phyloP scores from a whole-genome alignment of 2,113 vertebrate species.

The Excalfactoria chinensis region DNA sequence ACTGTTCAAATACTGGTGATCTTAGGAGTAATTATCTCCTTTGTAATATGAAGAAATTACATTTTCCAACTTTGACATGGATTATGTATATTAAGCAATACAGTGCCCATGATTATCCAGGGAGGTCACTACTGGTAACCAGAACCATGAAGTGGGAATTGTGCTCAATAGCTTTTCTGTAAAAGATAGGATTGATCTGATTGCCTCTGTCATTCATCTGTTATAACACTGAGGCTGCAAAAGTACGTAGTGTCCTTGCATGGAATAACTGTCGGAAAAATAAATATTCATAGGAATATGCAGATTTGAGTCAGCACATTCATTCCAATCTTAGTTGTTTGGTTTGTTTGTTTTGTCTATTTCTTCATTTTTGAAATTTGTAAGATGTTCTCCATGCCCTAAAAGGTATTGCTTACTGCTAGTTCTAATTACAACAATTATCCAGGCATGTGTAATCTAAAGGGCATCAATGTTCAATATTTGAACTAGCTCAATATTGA shows the following conservation, averaged over 20 bases:
- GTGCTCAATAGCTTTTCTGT: not conserved
- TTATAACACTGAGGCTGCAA: not conserved
- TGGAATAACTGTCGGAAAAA: not conserved
- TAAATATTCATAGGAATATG: not conserved
- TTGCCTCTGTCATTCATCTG: not conserved
- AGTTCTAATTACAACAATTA: conserved; percentile 20
- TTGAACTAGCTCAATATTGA: conserved; percentile 35
- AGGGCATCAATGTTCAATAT: conserved; percentile 2
- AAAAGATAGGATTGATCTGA: not conserved
- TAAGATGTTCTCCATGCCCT: not conserved
- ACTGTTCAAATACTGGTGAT: not conserved
- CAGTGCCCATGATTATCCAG: not conserved
- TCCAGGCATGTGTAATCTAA: not conserved
- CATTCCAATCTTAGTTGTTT: not conserved
- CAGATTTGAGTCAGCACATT: not conserved
- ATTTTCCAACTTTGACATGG: not conserved
- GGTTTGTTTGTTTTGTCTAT: not conserved
- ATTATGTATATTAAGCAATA: not conserved
- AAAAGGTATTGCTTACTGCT: not conserved
- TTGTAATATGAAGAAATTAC: not conserved
- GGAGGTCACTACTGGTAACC: not conserved
- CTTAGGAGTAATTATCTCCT: not conserved
- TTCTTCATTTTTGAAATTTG: not conserved
- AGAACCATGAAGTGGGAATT: not conserved
- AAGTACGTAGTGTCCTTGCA: not conserved